phyloP scores from a whole-genome alignment of 2,797 vertebrate species.

The Rhabdomys pumilio region DNA sequence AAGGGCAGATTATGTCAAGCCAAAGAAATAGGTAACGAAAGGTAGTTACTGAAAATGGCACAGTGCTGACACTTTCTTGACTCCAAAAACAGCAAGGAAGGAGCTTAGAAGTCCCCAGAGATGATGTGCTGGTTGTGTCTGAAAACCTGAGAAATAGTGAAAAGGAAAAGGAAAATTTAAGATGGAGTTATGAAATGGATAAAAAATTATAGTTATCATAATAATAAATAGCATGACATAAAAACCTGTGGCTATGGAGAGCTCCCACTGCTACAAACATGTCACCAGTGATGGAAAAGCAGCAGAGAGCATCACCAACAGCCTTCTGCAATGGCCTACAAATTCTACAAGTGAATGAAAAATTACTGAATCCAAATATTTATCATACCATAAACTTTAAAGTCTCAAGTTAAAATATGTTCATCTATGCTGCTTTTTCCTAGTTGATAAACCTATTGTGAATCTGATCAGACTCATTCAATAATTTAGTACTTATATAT shows the following conservation, averaged over 20 bases:
- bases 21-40: background rate
- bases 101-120: background rate
- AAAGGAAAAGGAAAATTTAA: background rate
- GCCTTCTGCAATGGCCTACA: background rate
- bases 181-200: background rate
- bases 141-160: background rate
- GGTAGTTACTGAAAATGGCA: background rate
- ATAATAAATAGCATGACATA: background rate
- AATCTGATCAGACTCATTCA: slow-evolving; percentile 58
- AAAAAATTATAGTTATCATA: background rate
- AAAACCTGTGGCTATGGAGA: background rate
- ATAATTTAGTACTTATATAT: slow-evolving; percentile 44
- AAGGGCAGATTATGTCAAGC: background rate
- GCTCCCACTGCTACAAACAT: background rate
- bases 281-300: background rate
- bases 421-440: slow-evolving; percentile 46
- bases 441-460: slow-evolving; percentile 56
- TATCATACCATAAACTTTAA: slow-evolving; percentile 66
- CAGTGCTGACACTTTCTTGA: background rate
- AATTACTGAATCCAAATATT: slow-evolving; percentile 29
- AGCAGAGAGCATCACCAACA: background rate
- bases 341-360: slow-evolving; percentile 23
- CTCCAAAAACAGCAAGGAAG: background rate
- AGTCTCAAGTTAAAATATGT: slow-evolving; percentile 65
- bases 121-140: background rate